Conservation (phyloP, 2,797 vertebrate species). For the Yasuhikotakia modesta region DNA sequence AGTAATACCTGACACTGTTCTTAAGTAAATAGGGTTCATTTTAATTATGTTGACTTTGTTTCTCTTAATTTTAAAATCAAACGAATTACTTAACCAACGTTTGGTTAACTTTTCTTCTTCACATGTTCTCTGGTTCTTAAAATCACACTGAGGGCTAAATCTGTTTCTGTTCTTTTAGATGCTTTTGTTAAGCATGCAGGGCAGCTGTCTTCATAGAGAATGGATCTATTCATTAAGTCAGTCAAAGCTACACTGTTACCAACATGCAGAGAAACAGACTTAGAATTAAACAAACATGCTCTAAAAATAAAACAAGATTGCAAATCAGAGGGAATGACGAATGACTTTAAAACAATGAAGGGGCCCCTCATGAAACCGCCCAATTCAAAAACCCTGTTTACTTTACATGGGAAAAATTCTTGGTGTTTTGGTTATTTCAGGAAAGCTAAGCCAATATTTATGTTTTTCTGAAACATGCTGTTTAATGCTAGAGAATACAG, state of each 20-base stretch:
- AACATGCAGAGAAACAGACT: constrained; percentile 50
- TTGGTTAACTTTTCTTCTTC: background rate
- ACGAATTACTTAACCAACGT: background rate
- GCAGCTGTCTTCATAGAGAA: constrained; percentile 13
- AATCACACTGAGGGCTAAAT: background rate
- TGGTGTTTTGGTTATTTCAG: constrained; percentile 62
- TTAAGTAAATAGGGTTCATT: background rate
- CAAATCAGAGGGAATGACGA: constrained; percentile 15
- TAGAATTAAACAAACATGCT: background rate
- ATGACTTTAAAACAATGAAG: constrained; percentile 22
- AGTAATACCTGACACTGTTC: no score
- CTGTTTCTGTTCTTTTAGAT: background rate
- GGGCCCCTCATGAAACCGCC: constrained; percentile 1
- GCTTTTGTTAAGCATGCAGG: constrained; percentile 3
- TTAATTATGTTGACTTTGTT: background rate
- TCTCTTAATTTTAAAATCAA: no score
- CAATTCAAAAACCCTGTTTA: constrained; percentile 35
- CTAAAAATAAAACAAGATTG: background rate
- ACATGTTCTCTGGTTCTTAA: background rate
- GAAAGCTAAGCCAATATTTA: constrained; percentile 63
- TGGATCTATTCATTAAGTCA: constrained; percentile 23
- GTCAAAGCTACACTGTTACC: constrained; percentile 49
- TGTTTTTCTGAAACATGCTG: constrained; percentile 65
- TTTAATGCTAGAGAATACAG: constrained; percentile 2
- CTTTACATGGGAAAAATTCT: constrained; percentile 66